Conservation (phyloP, 2,888 invertebrate species). For the Heliconius cydno region DNA sequence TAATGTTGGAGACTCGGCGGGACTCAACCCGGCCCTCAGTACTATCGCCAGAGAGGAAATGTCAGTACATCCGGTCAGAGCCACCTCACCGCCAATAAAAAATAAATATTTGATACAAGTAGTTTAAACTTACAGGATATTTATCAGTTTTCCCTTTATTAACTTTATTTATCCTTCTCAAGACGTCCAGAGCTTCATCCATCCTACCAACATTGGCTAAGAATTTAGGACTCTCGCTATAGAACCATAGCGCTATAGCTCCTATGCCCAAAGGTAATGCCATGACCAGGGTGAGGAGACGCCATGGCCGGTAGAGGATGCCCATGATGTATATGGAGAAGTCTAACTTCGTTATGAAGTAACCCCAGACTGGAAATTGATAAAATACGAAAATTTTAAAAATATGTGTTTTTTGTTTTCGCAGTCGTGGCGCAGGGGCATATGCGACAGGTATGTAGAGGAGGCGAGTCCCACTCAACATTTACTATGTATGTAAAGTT, state of each 20-base stretch:
- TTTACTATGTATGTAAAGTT: not conserved
- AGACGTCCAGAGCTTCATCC: slow-evolving; percentile 84
- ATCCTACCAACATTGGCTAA: slow-evolving; percentile 85
- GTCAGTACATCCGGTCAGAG: too few relatives aligned
- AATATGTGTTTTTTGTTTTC: too few relatives aligned
- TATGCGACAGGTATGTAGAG: too few relatives aligned
- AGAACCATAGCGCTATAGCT: slow-evolving; percentile 81
- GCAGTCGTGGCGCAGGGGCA: too few relatives aligned
- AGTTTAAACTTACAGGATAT: slow-evolving; percentile 63
- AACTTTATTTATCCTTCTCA: slow-evolving; percentile 82
- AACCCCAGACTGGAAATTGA: slow-evolving; percentile 65
- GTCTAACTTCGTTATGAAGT: slow-evolving; percentile 69
- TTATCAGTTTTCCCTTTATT: slow-evolving; percentile 74
- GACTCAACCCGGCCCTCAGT: too few relatives aligned
- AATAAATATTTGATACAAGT: too few relatives aligned
- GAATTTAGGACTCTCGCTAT: slow-evolving; percentile 90
- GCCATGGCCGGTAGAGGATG: slow-evolving; percentile 69
- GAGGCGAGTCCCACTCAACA: too few relatives aligned
- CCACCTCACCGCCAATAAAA: too few relatives aligned
- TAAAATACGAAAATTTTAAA: not conserved
- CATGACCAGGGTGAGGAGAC: slow-evolving; percentile 74
- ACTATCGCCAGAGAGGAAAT: too few relatives aligned
- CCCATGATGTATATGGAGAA: slow-evolving; percentile 65
- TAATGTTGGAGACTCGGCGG: too few relatives aligned
- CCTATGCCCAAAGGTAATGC: slow-evolving; percentile 85